A percentile compares a stretch with the other conserved stretches of the same genome.
Conservation (phyloP, 2,113 vertebrate genomes). For the Corythornis cristatus region DNA sequence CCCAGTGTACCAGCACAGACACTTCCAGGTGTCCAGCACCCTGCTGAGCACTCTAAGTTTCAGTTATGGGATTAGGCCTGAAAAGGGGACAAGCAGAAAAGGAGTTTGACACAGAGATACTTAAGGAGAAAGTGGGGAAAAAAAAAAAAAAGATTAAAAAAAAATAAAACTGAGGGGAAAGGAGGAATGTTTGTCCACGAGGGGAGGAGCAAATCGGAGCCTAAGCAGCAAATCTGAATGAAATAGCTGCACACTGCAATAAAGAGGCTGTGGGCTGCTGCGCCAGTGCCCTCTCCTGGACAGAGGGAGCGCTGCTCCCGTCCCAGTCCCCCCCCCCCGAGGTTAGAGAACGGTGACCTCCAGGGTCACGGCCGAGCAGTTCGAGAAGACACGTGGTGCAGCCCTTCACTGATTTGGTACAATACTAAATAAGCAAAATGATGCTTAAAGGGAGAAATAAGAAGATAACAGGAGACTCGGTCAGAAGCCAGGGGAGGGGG, state of each 20-base stretch:
- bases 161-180: rapidly evolving
- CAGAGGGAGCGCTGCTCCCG: not conserved
- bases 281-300: conserved; percentile 66
- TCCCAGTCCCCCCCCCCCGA: too few relatives aligned
- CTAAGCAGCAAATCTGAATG: not conserved
- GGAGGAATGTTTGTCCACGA: not conserved
- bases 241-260: not conserved
- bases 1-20: rapidly evolving
- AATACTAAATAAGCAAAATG: not conserved
- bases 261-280: conserved; percentile 29
- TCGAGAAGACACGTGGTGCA: rapidly evolving
- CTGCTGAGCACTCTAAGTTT: not conserved
- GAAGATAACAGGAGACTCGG: not conserved
- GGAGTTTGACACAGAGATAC: not conserved
- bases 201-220: not conserved
- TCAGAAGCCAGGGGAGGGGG: not conserved
- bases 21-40: not conserved
- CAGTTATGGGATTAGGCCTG: not conserved
- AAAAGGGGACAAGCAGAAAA: not conserved
- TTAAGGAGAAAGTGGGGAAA: not conserved
- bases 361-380: not conserved
- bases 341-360: not conserved
- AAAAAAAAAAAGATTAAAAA: not conserved
- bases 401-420: not conserved
- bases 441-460: not conserved